These are phyloP conservation scores for Papilio glaucus DNA, from an alignment of 1,140 invertebrate genomes.

Conservation along the genomic window DNA sequence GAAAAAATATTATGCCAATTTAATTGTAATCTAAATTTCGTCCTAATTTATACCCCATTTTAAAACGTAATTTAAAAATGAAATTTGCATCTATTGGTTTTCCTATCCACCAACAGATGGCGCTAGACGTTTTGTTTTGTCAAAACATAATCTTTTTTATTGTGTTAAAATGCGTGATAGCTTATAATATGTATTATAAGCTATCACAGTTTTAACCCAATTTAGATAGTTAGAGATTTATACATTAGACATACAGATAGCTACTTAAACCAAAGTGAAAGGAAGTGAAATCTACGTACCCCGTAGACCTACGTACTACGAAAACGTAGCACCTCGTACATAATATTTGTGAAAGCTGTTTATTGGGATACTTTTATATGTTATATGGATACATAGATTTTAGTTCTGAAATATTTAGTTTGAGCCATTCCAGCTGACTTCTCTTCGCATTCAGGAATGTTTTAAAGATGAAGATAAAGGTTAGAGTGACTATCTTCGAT, in stretches of 20 bases:
- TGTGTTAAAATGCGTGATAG: too few relatives aligned
- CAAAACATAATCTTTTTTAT: too few relatives aligned
- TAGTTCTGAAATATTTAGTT: too few relatives aligned
- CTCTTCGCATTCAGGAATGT: too few relatives aligned
- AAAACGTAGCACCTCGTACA: too few relatives aligned
- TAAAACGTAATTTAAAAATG: constrained; percentile 6
- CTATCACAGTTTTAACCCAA: not conserved
- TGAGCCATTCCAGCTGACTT: too few relatives aligned
- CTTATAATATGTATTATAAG: not conserved
- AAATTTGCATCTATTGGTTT: constrained; percentile 35
- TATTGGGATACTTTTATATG: too few relatives aligned
- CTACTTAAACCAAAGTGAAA: not conserved
- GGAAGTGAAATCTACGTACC: not conserved
- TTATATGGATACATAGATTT: too few relatives aligned
- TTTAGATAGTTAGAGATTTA: not conserved
- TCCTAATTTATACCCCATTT: not conserved
- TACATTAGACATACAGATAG: not conserved
- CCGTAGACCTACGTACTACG: too few relatives aligned
- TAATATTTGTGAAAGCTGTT: too few relatives aligned
- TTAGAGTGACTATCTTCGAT: too few relatives aligned
- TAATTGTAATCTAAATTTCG: not conserved
- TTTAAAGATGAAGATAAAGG: too few relatives aligned
- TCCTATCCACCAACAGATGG: constrained; percentile 69
- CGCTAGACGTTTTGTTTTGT: constrained; percentile 42
- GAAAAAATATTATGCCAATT: constrained; percentile 2